Evolutionary conservation across 1,140 invertebrate genomes (phyloP).

Genomic region (Drosophila pruinosa): DNA sequence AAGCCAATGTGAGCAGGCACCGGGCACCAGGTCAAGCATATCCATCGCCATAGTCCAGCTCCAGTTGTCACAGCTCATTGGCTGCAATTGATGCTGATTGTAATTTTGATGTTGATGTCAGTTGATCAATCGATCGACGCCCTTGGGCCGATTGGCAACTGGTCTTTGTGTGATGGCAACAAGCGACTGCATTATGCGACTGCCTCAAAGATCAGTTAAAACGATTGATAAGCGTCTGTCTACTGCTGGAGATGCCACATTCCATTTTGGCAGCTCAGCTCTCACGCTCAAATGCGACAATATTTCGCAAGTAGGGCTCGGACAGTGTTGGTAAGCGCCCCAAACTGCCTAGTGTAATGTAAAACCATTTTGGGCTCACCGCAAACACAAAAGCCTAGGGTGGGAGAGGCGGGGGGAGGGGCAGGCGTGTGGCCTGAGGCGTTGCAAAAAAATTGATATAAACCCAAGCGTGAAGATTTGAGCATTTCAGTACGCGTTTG

Average conservation of each 20-base stretch:
- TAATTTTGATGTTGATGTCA: neutral
- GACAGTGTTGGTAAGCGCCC: constrained; percentile 67
- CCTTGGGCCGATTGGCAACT: constrained; percentile 54
- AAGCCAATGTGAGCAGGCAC: constrained; percentile 19
- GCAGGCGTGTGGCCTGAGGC: constrained; percentile 16
- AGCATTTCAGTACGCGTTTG: constrained; percentile 62
- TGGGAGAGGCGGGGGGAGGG: neutral
- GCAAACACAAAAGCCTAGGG: constrained; percentile 28
- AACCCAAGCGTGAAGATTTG: constrained; percentile 42
- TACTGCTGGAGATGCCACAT: constrained; percentile 26
- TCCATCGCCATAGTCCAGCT: neutral
- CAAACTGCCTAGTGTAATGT: constrained; percentile 52
- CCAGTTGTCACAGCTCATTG: constrained; percentile 47
- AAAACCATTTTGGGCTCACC: constrained; percentile 55
- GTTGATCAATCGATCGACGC: constrained; percentile 9
- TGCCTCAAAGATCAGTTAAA: constrained; percentile 34
- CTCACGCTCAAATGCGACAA: constrained; percentile 36
- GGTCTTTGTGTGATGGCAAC: constrained; percentile 20
- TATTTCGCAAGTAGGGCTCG: constrained; percentile 40
- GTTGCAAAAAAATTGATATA: constrained; percentile 64
- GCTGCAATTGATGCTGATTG: constrained; percentile 15
- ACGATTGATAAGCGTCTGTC: constrained; percentile 65
- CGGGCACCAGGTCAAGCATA: constrained; percentile 56
- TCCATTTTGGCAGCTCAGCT: constrained; percentile 31
- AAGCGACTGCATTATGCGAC: constrained; percentile 9